A percentile compares a stretch with the other conserved stretches of the same genome.
Evolutionary conservation across 2,888 invertebrate species (phyloP).

Genomic region (Carterocephalus palaemon): DNA sequence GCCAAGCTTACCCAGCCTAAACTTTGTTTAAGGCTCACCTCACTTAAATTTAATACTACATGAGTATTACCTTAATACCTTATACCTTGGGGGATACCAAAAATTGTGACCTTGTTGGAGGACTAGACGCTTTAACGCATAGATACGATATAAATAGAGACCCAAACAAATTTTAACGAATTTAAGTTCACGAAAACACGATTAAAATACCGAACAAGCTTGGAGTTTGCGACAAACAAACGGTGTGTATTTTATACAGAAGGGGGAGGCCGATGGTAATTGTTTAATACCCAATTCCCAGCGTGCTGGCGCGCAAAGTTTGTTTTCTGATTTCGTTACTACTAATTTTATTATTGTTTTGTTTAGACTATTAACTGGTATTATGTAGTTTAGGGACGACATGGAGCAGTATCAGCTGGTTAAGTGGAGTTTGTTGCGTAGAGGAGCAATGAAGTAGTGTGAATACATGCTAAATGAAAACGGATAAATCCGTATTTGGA

Average conservation of each 20-base stretch:
- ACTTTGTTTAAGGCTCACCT: not conserved
- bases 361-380: not conserved
- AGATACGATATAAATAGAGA: conserved; percentile 9
- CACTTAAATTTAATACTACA: not conserved
- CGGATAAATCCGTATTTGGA: no score
- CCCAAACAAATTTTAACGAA: conserved; percentile 17
- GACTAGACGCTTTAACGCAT: conserved; percentile 19
- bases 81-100: not conserved
- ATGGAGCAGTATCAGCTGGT: no score
- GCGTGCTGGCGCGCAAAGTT: conserved; percentile 5
- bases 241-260: conserved; percentile 11
- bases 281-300: conserved; percentile 20
- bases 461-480: no score
- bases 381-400: no score
- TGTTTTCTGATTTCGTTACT: conserved; percentile 1
- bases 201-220: conserved; percentile 23
- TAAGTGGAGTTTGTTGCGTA: no score
- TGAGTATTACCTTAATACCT: not conserved
- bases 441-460: no score
- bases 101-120: conserved; percentile 7
- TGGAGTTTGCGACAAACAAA: conserved; percentile 21
- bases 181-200: conserved; percentile 23
- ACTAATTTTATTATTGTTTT: conserved; percentile 6
- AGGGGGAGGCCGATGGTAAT: conserved; percentile 1
- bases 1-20: not conserved